Conservation (phyloP, 2,888 invertebrate genomes). For the Drosophila fungiperda region DNA sequence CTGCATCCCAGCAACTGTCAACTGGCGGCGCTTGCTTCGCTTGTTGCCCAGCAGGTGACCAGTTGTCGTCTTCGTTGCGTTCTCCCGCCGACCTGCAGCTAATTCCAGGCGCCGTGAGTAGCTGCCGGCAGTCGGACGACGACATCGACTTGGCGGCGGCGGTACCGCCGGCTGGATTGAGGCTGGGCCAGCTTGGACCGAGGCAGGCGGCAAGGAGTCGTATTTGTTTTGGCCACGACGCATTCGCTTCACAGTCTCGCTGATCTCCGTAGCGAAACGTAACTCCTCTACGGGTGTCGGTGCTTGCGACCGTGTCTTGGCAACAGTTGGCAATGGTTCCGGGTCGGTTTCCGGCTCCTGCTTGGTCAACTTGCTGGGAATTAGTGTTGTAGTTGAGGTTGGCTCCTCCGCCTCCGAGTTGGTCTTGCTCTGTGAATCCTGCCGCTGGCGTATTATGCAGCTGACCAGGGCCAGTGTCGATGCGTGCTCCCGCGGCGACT, state of each 20-base stretch:
- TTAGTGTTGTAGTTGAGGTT: slow-evolving; percentile 17
- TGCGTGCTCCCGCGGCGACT: slow-evolving; percentile 95
- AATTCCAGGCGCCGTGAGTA: slow-evolving; percentile 50
- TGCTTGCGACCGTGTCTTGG: slow-evolving; percentile 76
- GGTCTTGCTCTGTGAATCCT: slow-evolving; percentile 81
- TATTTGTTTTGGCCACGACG: slow-evolving; percentile 84
- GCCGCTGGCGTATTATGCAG: slow-evolving; percentile 86
- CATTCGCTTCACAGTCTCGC: slow-evolving; percentile 84
- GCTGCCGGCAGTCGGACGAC: slow-evolving; percentile 45
- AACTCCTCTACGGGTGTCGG: slow-evolving; percentile 81
- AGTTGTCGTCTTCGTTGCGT: slow-evolving; percentile 26
- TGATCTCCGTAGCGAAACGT: slow-evolving; percentile 84
- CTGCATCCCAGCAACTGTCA: not conserved
- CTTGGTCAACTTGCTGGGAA: slow-evolving; percentile 11
- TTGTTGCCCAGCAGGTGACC: slow-evolving; percentile 1
- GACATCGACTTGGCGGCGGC: slow-evolving; percentile 45
- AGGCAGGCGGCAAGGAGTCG: slow-evolving; percentile 68
- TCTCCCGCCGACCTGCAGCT: slow-evolving; percentile 11
- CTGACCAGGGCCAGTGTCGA: slow-evolving; percentile 94
- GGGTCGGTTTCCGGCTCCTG: slow-evolving; percentile 41
- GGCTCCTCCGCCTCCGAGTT: slow-evolving; percentile 82
- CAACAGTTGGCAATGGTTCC: slow-evolving; percentile 27
- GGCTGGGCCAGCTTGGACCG: slow-evolving; percentile 47
- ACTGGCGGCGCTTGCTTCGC: slow-evolving; percentile 16
- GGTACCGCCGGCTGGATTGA: not conserved